phyloP scores from a whole-genome alignment of 2,113 vertebrate genomes.

The Pelmatolapia mariae region DNA sequence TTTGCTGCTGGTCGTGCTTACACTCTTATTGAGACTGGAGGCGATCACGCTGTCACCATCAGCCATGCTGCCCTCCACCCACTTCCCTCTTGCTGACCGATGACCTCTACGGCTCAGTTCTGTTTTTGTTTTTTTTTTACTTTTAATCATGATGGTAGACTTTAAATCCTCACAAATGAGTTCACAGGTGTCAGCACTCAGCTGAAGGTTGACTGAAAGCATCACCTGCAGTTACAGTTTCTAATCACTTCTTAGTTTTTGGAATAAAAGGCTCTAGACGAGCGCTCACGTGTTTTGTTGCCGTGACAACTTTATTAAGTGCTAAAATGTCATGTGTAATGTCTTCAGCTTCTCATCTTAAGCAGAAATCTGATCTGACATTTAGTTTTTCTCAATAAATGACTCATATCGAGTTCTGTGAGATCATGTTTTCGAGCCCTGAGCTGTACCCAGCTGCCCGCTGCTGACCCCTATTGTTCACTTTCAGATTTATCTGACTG shows the following conservation, averaged over 20 bases:
- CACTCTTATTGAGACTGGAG: neutral
- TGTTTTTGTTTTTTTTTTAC: neutral
- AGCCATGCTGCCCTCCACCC: rapidly evolving
- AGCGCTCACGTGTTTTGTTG: rapidly evolving
- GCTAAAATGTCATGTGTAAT: neutral
- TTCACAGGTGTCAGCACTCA: neutral
- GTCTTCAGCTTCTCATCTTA: neutral
- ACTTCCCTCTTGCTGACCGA: neutral
- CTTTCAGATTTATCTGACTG: rapidly evolving
- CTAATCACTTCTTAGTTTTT: neutral
- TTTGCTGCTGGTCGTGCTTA: neutral
- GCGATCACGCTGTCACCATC: neutral
- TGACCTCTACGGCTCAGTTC: neutral
- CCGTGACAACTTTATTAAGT: neutral
- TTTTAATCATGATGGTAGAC: neutral
- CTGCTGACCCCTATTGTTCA: neutral
- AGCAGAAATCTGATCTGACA: neutral
- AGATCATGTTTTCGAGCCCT: rapidly evolving
- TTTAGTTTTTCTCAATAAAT: neutral
- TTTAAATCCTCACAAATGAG: neutral
- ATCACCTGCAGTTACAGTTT: neutral
- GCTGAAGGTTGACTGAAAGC: neutral
- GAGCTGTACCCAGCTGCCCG: neutral
- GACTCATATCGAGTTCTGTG: rapidly evolving
- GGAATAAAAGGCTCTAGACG: neutral